Base-by-base conservation (phyloP, 2,797 vertebrate species). In the Steatocranus sp. region DNA sequence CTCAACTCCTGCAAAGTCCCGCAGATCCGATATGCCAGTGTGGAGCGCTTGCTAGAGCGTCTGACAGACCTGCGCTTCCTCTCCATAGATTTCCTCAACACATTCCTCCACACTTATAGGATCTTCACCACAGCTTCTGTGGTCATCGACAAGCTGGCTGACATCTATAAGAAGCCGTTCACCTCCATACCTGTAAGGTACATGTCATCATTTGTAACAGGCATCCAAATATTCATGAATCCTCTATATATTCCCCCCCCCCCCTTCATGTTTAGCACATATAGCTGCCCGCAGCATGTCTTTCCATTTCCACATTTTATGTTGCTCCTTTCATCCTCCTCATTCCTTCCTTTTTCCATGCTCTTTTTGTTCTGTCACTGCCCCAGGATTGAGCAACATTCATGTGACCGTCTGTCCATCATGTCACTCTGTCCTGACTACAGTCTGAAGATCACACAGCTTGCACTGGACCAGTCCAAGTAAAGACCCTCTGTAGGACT, bases 1-100 rank as follows among this genome's bases (percentile, higher is more conserved):
- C 95, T 99, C 80, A 99, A 99, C 94, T 99, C 98, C 87, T 99
- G 98, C 96, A 99, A 99, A 91, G 98, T 99, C 38, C 98, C 98
- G 3, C 98, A 99, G 87, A 99, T 99, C 93, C 97, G 98, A 54
- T 99, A 98, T 0, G 98, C 98, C 80, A 99, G 97, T 0, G 98
- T 99, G 50, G 97, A 99, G 90, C 97, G 98, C 1, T 97, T 99
- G 46, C 87, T 99, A 95, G 98, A 99, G 91, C 96, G 98, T 12
- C 94, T 99, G 81, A 99, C 98, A 0, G 98, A 99, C 93, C 93
- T 99, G 93, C 94, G 98, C 34, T 99, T 99, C 95, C 97, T 99
- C 53, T 99, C 98, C 93, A 99, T 99, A 2, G 98, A 99, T 91
- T 99, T 99, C 95, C 98, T 99, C 87, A 99, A 99, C 93, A 99